These are phyloP conservation scores for Aleiodes sp. DNA, from an alignment of 1,140 invertebrate species.

Conservation along the genomic window DNA sequence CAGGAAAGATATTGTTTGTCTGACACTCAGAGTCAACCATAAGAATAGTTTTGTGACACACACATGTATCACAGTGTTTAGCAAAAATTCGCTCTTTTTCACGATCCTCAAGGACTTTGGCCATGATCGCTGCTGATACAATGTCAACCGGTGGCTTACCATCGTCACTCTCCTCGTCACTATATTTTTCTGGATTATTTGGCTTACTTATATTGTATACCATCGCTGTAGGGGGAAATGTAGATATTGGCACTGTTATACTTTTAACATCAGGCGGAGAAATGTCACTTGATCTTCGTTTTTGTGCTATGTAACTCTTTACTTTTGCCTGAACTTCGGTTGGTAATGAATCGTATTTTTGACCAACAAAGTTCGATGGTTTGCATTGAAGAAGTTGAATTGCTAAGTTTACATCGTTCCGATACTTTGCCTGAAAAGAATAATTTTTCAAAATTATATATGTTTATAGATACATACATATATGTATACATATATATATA, in stretches of 20 bases:
- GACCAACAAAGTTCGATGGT: slow-evolving; percentile 92
- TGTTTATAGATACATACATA: no score
- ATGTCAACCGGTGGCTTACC: slow-evolving; percentile 73
- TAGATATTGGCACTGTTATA: slow-evolving; percentile 83
- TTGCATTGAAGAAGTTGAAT: slow-evolving; percentile 95
- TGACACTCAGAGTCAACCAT: slow-evolving; percentile 54
- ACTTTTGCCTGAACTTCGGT: slow-evolving; percentile 91
- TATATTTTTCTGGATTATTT: slow-evolving; percentile 46
- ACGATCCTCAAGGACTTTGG: slow-evolving; percentile 90
- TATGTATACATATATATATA: no score
- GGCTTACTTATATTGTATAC: slow-evolving; percentile 77
- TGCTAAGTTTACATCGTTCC: slow-evolving; percentile 93
- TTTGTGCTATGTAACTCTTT: slow-evolving; percentile 77
- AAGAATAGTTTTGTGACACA: slow-evolving; percentile 69
- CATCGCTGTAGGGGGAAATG: slow-evolving; percentile 89
- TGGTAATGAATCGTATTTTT: slow-evolving; percentile 89
- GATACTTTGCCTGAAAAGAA: slow-evolving; percentile 86
- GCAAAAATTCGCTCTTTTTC: slow-evolving; percentile 74
- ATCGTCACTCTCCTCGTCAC: slow-evolving; percentile 65
- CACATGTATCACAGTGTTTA: slow-evolving; percentile 84
- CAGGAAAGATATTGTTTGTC: neutral
- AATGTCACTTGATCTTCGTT: slow-evolving; percentile 66
- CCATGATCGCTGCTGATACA: slow-evolving; percentile 92
- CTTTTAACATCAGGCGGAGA: slow-evolving; percentile 70
- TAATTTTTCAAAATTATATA: no score